Base-by-base conservation (phyloP, 2,888 invertebrate genomes). In the Byasa hedistus region DNA sequence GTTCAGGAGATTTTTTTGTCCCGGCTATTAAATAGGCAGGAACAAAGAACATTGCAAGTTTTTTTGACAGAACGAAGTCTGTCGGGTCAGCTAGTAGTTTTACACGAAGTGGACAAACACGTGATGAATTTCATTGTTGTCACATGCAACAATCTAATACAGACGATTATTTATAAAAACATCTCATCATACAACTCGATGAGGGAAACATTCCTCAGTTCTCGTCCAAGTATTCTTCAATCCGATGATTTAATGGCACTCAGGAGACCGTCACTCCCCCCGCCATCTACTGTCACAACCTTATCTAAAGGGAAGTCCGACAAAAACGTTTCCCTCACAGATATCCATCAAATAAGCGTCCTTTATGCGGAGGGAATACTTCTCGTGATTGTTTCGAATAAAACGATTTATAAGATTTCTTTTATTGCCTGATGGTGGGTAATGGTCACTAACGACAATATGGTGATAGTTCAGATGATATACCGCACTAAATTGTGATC, bases 161-260 rank as follows among this genome's bases (percentile, higher is more conserved):
- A 32, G 10, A 32, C 10, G 0, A 10, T 10, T 10, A 32, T 10
- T 10, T 32, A 10, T 32, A 10, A 32, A 8, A 32, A 32, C 57
- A 63, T 57, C 57, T 24, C 0, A 48, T 57, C 48, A 57, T 63
- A 48, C 32, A 64, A n/a, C n/a, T 58, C 52, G n/a, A 59, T 36
- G 54, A 60, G 32, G 55, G 54, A 55, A 65, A 60, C 48, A 59
- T 59, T 55, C 54, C 21, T 59, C 55, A 44, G 59, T 44, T 55
- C 39, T 65, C 52, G 54, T 56, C 56, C 55, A 21, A 32, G 48
- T 17, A 21, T 24, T 27, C 65, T 60, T 65, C 56, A 59, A 44
- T 65, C 22, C 55, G 56, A 48, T 65, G 65, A 65, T 65, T 65
- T 65, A 60, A 65, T 65, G 39, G 24, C 65, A 55, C 60, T 48